Evolutionary conservation across 2,113 vertebrate genomes (phyloP).

Genomic region (Dasyurus viverrinus): DNA sequence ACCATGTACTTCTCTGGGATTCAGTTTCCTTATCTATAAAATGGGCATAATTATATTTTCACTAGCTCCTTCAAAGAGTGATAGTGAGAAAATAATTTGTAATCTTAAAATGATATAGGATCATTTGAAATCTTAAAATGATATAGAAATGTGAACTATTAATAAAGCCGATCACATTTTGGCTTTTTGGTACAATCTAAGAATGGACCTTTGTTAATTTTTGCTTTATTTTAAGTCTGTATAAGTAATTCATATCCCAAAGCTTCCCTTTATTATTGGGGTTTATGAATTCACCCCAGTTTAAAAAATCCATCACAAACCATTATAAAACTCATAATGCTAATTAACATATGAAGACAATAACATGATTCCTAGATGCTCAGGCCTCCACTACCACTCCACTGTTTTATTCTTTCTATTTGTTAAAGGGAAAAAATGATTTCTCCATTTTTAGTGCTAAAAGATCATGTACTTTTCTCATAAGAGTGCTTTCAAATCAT

Average conservation of each 20-base stretch:
- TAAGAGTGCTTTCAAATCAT: neutral
- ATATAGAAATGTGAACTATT: neutral
- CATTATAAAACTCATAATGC: neutral
- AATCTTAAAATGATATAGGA: neutral
- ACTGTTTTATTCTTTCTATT: neutral
- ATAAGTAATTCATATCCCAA: neutral
- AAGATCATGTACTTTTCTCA: neutral
- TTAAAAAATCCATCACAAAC: neutral
- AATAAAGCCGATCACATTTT: neutral
- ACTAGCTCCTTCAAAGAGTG: neutral
- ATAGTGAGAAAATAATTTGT: neutral
- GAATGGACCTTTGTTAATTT: neutral
- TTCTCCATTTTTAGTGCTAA: neutral
- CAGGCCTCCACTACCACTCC: neutral
- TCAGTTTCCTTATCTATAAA: neutral
- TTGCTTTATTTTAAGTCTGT: neutral
- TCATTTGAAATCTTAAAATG: neutral
- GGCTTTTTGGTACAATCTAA: neutral
- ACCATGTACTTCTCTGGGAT: neutral
- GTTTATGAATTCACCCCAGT: neutral
- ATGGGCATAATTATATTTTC: neutral
- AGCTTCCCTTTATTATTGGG: neutral
- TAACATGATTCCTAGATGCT: neutral
- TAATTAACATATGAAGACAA: neutral
- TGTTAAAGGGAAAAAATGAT: neutral